These are phyloP conservation scores for Aramus guarauna DNA, from an alignment of 2,113 vertebrate species.

Conservation along the genomic window DNA sequence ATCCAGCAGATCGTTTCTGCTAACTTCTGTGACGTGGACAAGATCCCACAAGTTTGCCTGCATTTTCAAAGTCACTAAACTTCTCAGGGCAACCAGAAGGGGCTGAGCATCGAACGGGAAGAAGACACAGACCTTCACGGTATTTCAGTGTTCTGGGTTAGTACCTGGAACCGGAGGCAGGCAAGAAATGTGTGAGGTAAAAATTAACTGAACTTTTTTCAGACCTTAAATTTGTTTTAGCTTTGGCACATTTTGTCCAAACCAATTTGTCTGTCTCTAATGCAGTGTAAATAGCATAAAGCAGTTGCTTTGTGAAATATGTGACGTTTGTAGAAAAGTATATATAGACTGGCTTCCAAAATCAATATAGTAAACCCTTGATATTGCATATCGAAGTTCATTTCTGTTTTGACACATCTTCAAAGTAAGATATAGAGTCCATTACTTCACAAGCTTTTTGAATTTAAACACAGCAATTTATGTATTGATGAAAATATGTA, in stretches of 20 bases:
- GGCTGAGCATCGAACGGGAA: background rate
- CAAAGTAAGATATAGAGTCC: background rate
- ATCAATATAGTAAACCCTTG: constrained; percentile 23
- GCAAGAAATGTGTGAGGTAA: background rate
- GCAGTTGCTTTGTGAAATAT: constrained; percentile 28
- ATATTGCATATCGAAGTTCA: background rate
- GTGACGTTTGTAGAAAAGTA: background rate
- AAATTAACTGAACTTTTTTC: background rate
- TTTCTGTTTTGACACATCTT: constrained; percentile 44
- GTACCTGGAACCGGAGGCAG: background rate
- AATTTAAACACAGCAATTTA: constrained; percentile 12
- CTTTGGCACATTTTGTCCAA: background rate
- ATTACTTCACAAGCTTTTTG: background rate
- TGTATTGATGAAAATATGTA: background rate
- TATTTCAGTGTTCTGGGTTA: background rate
- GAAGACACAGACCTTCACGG: background rate
- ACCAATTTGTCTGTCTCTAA: background rate
- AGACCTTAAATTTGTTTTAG: background rate
- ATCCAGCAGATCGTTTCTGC: background rate
- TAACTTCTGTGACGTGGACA: background rate
- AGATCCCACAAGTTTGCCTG: background rate
- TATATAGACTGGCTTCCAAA: constrained; percentile 7
- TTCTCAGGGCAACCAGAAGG: background rate
- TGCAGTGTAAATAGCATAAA: background rate
- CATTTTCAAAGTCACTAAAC: background rate